phyloP scores from a whole-genome alignment of 2,113 vertebrate species.

The Pelecanoides urinatrix region DNA sequence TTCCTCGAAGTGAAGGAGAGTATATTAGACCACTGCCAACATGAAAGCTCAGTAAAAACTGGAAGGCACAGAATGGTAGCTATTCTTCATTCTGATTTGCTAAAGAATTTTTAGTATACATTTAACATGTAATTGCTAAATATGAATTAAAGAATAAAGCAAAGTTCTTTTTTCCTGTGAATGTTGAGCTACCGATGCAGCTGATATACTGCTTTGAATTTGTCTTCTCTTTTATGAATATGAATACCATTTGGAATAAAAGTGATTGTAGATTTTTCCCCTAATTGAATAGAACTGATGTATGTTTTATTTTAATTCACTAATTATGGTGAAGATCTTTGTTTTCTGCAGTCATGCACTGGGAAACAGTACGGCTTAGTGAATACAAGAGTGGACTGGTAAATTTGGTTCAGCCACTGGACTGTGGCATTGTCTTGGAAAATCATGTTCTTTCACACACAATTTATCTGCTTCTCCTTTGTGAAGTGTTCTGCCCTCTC shows the following conservation, averaged over 20 bases:
- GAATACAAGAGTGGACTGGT: neutral
- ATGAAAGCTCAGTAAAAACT: neutral
- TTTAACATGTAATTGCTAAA: neutral
- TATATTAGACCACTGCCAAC: neutral
- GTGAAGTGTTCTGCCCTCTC: neutral
- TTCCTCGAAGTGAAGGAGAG: neutral
- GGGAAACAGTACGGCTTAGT: neutral
- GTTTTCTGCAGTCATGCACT: neutral
- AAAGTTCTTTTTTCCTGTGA: neutral
- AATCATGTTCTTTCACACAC: neutral
- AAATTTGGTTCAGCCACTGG: neutral
- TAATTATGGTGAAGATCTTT: neutral
- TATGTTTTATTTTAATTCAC: neutral
- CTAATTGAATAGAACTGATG: neutral
- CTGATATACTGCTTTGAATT: neutral
- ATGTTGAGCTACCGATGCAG: neutral
- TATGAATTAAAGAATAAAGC: neutral
- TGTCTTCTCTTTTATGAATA: neutral
- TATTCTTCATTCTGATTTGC: neutral
- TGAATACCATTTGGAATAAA: neutral
- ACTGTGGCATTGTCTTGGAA: neutral
- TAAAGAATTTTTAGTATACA: neutral
- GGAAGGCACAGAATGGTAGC: neutral
- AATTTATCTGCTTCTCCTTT: neutral
- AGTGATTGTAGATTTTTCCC: neutral